Evolutionary conservation across 1,140 invertebrate genomes (phyloP).

Genomic region (Lanistes nyassanus): DNA sequence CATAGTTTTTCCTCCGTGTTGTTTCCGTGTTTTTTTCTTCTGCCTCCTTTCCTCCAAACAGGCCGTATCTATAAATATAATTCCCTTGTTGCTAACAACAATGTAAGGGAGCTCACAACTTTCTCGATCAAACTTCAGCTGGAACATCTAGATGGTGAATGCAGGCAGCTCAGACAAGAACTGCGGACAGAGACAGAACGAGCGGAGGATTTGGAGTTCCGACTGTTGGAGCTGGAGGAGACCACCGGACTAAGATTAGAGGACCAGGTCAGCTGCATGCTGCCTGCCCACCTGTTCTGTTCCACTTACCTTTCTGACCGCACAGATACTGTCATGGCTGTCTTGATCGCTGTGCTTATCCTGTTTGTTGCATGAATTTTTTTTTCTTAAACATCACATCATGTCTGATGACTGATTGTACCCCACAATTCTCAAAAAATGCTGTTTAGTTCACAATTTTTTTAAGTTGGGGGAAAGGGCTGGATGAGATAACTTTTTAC

Average conservation of each 20-base stretch:
- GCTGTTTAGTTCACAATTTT: too few species aligned
- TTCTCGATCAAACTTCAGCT: slow-evolving; percentile 22
- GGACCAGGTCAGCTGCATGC: slow-evolving; percentile 23
- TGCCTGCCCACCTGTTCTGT: background rate
- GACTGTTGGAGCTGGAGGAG: slow-evolving; percentile 46
- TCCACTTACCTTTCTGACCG: background rate
- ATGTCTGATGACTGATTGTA: too few species aligned
- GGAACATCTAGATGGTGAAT: slow-evolving; percentile 25
- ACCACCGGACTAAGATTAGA: background rate
- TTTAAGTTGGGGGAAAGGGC: too few species aligned
- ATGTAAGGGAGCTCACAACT: too few species aligned
- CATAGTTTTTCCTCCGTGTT: too few species aligned
- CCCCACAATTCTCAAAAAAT: too few species aligned
- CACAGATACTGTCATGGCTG: slow-evolving; percentile 5
- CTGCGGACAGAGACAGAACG: slow-evolving; percentile 37
- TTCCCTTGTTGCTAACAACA: too few species aligned
- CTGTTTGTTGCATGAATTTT: slow-evolving; percentile 8
- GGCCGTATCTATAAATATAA: too few species aligned
- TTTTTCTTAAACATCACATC: too few species aligned
- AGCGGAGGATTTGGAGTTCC: slow-evolving; percentile 50
- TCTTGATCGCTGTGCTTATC: background rate
- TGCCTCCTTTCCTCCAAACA: too few species aligned
- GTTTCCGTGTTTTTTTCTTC: too few species aligned
- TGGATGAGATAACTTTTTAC: too few species aligned
- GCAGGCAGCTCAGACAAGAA: slow-evolving; percentile 30